Conservation (phyloP, 2,797 vertebrate genomes). For the Trichosurus vulpecula region DNA sequence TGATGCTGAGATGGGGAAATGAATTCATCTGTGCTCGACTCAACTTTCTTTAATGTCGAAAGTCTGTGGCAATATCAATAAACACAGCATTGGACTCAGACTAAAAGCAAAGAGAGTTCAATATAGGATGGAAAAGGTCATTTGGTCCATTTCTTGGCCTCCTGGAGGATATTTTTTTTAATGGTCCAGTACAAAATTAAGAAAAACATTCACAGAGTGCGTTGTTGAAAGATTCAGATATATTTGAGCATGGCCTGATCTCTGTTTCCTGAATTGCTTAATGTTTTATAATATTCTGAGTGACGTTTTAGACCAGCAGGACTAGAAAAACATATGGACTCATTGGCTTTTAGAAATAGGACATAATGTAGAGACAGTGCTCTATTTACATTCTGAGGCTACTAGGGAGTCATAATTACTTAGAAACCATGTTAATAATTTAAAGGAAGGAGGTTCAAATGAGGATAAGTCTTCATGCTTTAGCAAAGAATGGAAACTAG, state of each 20-base stretch:
- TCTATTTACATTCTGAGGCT: neutral
- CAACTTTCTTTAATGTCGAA: slow-evolving; percentile 44
- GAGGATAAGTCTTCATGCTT: neutral
- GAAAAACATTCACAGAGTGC: slow-evolving; percentile 7
- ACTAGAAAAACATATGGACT: slow-evolving; percentile 1
- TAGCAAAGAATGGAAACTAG: neutral
- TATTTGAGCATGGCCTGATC: slow-evolving; percentile 9
- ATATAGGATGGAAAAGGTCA: neutral
- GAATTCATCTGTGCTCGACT: neutral
- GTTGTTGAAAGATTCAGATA: neutral
- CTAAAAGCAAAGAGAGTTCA: slow-evolving; percentile 11
- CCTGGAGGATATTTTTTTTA: neutral
- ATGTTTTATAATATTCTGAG: slow-evolving; percentile 32
- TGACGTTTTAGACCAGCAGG: slow-evolving; percentile 15
- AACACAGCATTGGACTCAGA: neutral
- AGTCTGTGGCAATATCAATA: slow-evolving; percentile 14
- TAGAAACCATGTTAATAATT: neutral
- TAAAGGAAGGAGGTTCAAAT: neutral
- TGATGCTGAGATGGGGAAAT: slow-evolving; percentile 30
- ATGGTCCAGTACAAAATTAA: neutral
- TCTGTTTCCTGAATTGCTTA: slow-evolving; percentile 17
- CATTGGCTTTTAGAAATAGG: slow-evolving; percentile 18
- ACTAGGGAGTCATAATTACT: neutral
- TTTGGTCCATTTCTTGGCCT: neutral
- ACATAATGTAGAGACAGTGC: neutral